Conservation (phyloP, 2,113 vertebrate genomes). For the Murina feae region DNA sequence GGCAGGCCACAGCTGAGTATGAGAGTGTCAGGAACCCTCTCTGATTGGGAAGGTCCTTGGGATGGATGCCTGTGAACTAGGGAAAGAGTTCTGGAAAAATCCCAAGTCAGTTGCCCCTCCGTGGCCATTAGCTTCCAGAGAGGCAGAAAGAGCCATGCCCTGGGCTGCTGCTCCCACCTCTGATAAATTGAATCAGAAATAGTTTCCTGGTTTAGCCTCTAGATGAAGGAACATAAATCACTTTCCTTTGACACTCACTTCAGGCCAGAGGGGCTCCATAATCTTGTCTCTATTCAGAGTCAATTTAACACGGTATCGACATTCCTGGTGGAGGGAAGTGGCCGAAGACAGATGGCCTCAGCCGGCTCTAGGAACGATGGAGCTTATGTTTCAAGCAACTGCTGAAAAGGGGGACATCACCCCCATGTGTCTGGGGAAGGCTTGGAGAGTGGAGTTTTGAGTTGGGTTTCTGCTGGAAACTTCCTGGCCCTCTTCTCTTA, state of each 20-base stretch:
- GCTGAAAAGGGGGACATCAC: neutral
- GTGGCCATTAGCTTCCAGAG: neutral
- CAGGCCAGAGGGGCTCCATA: neutral
- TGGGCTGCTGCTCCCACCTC: neutral
- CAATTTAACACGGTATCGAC: neutral
- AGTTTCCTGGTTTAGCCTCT: neutral
- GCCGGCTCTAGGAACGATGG: neutral
- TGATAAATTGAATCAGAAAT: neutral
- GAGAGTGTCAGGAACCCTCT: neutral
- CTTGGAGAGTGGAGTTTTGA: neutral
- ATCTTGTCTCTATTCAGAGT: neutral
- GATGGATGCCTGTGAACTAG: neutral
- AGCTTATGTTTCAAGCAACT: neutral
- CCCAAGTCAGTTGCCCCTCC: neutral
- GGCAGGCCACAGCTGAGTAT: neutral
- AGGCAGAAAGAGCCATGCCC: neutral
- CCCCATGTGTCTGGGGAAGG: neutral
- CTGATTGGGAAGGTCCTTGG: neutral
- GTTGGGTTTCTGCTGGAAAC: neutral
- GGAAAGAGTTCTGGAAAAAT: neutral
- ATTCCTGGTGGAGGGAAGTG: neutral
- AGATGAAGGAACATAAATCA: conserved; percentile 4
- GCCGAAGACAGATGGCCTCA: neutral
- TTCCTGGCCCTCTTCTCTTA: neutral
- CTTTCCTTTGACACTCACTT: neutral